Base-by-base conservation (phyloP, 2,113 vertebrate species). In the Thalassarche chlororhynchos region DNA sequence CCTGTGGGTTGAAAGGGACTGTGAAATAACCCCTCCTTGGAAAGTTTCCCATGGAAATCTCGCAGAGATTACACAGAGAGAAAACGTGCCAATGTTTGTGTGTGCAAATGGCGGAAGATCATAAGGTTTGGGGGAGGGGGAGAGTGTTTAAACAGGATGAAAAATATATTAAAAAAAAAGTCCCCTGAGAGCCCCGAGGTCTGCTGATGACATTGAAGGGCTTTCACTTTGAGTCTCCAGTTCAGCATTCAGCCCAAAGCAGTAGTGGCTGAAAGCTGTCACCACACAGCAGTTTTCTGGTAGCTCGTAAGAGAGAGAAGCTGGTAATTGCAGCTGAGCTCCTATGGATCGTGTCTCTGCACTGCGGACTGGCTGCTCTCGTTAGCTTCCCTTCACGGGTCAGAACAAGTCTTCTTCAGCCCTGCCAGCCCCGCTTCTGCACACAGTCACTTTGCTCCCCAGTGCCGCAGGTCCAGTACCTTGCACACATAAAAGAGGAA, bases 1-100 rank as follows among this genome's bases (percentile, higher is more conserved):
- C 94, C n/a, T 47, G 70, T 34, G 91, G 91, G 54, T 23, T 84
- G 69, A 32, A 65, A 69, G 44, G 31, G 84, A 79, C 89, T 82
- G 93, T 89, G 93, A 74, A 95, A 87, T 12, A n/a, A 81, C 86
- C 42, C 38, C 38, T 70, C n/a, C 80, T 87, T 95, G 95, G 95
- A 80, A 79, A 91, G 47, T 77, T 94, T 95, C 97, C 95, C 96
- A 54, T 68, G 87, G 91, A 97, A 90, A 86, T 17, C 75, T 78
- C 16, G 0, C 69, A 28, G 74, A 74, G 87, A 71, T n/a, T 61
- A 34, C 34, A 8, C 1, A 16, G 49, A 16, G 77, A 71, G 34
- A 15, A 36, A 83, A 81, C 3, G 3, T 6, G 46, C 60, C 52
- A 7, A 3, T 12, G 81, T 54, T n/a, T 46, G 83, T 12, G 68